Conservation (phyloP, 2,888 invertebrate species). For the Drosophila kambysellisi region DNA sequence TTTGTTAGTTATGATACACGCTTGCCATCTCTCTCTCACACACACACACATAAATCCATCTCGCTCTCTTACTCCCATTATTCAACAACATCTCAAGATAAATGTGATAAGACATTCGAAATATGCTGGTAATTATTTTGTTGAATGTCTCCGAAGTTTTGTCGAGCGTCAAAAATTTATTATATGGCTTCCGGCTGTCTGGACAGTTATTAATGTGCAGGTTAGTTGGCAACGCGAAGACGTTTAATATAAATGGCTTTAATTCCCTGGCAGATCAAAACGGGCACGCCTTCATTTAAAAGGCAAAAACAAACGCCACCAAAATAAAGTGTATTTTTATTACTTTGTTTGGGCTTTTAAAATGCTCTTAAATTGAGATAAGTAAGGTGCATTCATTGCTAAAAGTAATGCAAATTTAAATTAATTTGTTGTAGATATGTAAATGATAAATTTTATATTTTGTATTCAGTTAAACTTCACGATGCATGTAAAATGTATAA, state of each 20-base stretch:
- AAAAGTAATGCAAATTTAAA: not conserved
- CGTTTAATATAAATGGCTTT: constrained; percentile 49
- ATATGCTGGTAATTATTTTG: constrained; percentile 81
- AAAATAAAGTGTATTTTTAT: not conserved
- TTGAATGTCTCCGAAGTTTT: constrained; percentile 76
- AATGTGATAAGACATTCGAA: constrained; percentile 70
- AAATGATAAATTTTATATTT: not conserved
- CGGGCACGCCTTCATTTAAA: constrained; percentile 2
- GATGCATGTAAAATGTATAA: not conserved
- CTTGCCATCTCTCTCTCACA: not conserved
- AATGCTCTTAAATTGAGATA: constrained; percentile 8
- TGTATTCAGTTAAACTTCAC: not conserved
- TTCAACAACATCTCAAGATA: constrained; percentile 34
- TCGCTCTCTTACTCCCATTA: not conserved
- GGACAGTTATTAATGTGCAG: constrained; percentile 70
- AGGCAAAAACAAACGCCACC: not conserved
- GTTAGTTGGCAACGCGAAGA: constrained; percentile 46
- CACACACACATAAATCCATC: not conserved
- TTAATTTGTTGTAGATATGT: not conserved
- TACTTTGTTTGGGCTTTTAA: not conserved
- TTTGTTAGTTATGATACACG: constrained; percentile 69
- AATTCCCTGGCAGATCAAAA: constrained; percentile 33
- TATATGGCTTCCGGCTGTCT: constrained; percentile 48
- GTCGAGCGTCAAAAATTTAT: constrained; percentile 61
- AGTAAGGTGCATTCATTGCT: constrained; percentile 11